These are phyloP conservation scores for Porites lobata DNA, from an alignment of 92 coral and sea anemone genomes.

Conservation along the genomic window DNA sequence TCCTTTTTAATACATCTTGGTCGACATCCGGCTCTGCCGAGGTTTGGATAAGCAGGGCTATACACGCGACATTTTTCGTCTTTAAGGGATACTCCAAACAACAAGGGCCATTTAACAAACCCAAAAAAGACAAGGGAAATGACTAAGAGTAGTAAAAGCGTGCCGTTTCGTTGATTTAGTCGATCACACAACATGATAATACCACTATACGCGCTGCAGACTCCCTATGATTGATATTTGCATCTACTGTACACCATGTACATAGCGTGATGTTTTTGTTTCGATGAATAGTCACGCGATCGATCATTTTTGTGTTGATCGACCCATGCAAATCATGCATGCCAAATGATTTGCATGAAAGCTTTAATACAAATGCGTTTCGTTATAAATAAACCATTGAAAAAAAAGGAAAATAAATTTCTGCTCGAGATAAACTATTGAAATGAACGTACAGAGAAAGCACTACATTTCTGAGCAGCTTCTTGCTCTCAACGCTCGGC, in stretches of 20 bases:
- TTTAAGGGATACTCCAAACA: background rate
- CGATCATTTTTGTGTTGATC: too few relatives aligned
- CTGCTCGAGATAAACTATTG: too few relatives aligned
- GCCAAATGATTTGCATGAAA: background rate
- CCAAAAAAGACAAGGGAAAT: background rate
- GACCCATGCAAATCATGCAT: too few relatives aligned
- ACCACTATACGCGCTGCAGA: too few relatives aligned
- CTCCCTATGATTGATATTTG: background rate
- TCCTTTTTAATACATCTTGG: conserved; percentile 22
- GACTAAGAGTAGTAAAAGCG: background rate
- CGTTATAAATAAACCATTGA: too few relatives aligned
- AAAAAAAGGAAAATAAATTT: too few relatives aligned
- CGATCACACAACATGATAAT: background rate
- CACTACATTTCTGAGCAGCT: too few relatives aligned
- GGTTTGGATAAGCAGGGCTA: conserved; percentile 29
- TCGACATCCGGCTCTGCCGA: conserved; percentile 57
- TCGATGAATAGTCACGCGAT: background rate
- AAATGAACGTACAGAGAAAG: too few relatives aligned
- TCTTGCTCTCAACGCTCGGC: too few relatives aligned
- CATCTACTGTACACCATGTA: too few relatives aligned
- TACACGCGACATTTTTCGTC: background rate
- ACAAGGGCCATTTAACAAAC: background rate
- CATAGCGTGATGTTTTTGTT: background rate
- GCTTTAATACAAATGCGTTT: background rate
- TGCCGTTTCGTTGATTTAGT: background rate